Evolutionary conservation across 2,888 invertebrate species (phyloP), one percentile per base, ranked within the genome.

Genomic region (Sipha maydis): DNA sequence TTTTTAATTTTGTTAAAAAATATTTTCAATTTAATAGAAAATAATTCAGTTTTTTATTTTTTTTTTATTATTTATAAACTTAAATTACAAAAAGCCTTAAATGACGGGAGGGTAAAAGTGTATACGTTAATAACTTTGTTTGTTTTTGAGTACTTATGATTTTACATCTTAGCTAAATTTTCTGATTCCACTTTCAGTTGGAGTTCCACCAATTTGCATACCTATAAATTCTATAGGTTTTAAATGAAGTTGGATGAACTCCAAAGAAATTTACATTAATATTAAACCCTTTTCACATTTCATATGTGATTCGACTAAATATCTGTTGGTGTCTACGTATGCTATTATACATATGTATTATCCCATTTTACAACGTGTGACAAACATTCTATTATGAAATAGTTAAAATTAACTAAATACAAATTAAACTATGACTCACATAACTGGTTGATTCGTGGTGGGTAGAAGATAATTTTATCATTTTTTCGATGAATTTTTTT

Each of bases 271-370:
- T 54, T 56, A n/a, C 11, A 38, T 54, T 25, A 34, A 54, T 31
- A 48, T 71, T 48, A 48, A 14, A 8, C n/a, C 21, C 3, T 11
- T 0, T 19, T 75, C n/a, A 31, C 34, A n/a, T 56, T 56, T 61
- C 2, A 61, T 75, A 83, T 56, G 38, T 83, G 19, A 83, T 83
- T 56, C 19, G n/a, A 83, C 54, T 75, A 75, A 38, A 54, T 69
- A 21, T 48, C 19, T 54, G 19, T 31, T 0, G 25, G 25, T 48
- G 21, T 41, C 21, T 69, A 9, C 19, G 38, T 41, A 67, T 41
- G 21, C 41, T 28, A 41, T 38, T 41, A 38, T 56, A n/a, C 2
- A 80, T 19, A n/a, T 41, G 14, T 0, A 28, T 38, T 67, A 21
- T 79, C 3, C 7, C 14, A 21, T 71, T 71, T 71, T 14, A 71